Evolutionary conservation across 2,113 vertebrate species (phyloP).

Genomic region (Fukomys damarensis): DNA sequence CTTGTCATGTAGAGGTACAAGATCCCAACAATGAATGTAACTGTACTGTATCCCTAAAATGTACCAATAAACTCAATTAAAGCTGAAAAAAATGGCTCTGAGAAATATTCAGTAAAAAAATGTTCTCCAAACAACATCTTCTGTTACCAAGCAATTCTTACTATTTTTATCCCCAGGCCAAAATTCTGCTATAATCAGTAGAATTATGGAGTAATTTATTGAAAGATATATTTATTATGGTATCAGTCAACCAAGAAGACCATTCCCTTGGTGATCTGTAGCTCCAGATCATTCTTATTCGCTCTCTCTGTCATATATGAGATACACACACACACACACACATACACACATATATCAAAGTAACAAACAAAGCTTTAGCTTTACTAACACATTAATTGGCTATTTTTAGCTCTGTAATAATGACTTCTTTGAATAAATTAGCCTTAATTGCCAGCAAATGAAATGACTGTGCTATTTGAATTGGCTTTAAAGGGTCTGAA

Average conservation of each 20-base stretch:
- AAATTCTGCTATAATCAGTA: constrained; percentile 50
- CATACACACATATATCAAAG: background rate
- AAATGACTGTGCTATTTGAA: background rate
- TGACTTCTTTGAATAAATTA: constrained; percentile 27
- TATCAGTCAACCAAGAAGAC: background rate
- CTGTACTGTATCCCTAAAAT: too few relatives aligned
- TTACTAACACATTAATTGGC: background rate
- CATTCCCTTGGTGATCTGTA: background rate
- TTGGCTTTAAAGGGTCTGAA: background rate
- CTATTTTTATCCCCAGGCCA: background rate
- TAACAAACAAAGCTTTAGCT: background rate
- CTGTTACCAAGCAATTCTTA: constrained; percentile 47
- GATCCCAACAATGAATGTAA: too few relatives aligned
- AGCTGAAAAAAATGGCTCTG: constrained; percentile 54
- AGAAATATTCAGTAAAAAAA: constrained; percentile 1
- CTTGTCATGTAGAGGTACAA: too few relatives aligned
- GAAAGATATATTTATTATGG: background rate
- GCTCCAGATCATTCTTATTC: background rate
- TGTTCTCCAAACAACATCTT: constrained; percentile 9
- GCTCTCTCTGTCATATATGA: background rate
- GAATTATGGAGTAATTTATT: constrained; percentile 63
- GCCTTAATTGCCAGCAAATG: background rate
- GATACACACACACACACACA: background rate
- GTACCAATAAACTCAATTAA: too few relatives aligned
- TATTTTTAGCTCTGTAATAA: background rate